phyloP scores from a whole-genome alignment of 2,888 invertebrate species.

The Nomada fucata region DNA sequence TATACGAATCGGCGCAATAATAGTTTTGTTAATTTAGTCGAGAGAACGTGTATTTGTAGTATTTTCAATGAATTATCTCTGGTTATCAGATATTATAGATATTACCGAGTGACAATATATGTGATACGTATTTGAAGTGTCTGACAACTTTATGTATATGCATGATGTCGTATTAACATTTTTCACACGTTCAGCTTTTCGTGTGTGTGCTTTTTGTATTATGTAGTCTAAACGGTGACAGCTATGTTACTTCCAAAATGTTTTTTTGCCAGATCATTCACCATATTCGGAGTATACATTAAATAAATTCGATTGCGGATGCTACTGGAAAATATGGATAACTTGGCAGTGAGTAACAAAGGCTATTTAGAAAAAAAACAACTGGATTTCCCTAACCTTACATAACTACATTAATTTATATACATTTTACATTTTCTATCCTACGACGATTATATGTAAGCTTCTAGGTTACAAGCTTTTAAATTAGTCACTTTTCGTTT shows the following conservation, averaged over 20 bases:
- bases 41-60: constrained; percentile 7
- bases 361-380: constrained; percentile 2
- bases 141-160: neutral
- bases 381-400: constrained; percentile 31
- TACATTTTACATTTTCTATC: neutral
- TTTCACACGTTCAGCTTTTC: constrained; percentile 9
- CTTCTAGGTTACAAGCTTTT: neutral
- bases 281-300: constrained; percentile 55
- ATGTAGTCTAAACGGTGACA: constrained; percentile 20
- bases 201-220: neutral
- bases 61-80: constrained; percentile 6
- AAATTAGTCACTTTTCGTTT: neutral
- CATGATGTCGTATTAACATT: constrained; percentile 22
- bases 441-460: neutral
- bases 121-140: neutral
- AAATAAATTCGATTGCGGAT: constrained; percentile 34
- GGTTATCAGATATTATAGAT: constrained; percentile 12
- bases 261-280: constrained; percentile 47
- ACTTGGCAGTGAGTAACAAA: constrained; percentile 66
- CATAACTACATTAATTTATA: neutral
- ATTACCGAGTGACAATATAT: constrained; percentile 25
- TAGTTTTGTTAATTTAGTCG: constrained; percentile 23
- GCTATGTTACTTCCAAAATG: constrained; percentile 60
- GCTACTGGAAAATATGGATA: constrained; percentile 64
- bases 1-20: constrained; percentile 7